phyloP scores from a whole-genome alignment of 2,888 invertebrate genomes.

The Escarpia spicata region DNA sequence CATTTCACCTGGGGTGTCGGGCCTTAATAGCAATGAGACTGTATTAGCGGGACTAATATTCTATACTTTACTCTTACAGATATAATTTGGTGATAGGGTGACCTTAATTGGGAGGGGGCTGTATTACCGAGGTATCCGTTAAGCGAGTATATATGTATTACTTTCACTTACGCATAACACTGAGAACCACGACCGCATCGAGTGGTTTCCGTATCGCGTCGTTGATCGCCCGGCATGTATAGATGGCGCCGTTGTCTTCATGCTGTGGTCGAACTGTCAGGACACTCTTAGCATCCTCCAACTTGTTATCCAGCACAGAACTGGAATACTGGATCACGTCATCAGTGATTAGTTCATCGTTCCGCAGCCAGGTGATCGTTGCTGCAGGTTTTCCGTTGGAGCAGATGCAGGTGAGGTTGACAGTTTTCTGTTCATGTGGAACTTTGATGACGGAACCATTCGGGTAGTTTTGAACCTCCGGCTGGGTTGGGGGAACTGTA shows the following conservation, averaged over 20 bases:
- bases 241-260: constrained; percentile 91
- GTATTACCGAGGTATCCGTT: no score
- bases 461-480: constrained; percentile 90
- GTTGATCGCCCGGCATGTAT: constrained; percentile 92
- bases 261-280: constrained; percentile 89
- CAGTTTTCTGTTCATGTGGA: constrained; percentile 84
- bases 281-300: constrained; percentile 70
- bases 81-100: no score
- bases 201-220: constrained; percentile 83
- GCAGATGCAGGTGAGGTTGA: constrained; percentile 89
- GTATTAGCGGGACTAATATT: no score
- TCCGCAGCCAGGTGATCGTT: constrained; percentile 78
- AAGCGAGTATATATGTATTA: no score
- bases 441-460: constrained; percentile 83
- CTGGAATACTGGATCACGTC: constrained; percentile 69
- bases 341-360: constrained; percentile 61
- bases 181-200: constrained; percentile 85
- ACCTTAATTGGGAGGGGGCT: no score
- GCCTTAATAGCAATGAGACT: no score
- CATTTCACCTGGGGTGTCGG: no score
- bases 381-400: constrained; percentile 96
- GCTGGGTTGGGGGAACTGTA: constrained; percentile 90
- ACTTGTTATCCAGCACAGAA: constrained; percentile 49
- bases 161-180: constrained; percentile 56
- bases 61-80: no score